Evolutionary conservation across 1,140 invertebrate species (phyloP), one percentile per base, ranked within the genome.

Genomic region (Ditylenchus dipsaci): DNA sequence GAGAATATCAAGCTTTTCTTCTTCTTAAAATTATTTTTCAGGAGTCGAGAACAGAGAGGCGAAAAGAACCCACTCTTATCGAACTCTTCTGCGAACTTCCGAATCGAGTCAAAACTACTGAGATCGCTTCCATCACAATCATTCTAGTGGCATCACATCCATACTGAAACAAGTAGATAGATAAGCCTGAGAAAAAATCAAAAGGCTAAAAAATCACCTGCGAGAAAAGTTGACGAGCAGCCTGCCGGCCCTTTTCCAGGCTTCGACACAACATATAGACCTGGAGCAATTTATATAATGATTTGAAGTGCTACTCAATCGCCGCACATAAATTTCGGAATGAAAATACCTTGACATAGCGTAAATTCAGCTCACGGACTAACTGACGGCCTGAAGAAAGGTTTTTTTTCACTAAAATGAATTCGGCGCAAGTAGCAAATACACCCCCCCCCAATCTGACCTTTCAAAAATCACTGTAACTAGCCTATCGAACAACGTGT

Each of bases 221-320:
- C 3, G 33, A 38, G 11, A 38, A 38, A 3, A 75, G 63, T 27
- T 75, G 71, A 11, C 60, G 30, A 15, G 45, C 63, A 19, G 69
- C 63, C 59, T 72, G 47, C 43, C 56, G 30, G 11, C 75, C 73
- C 3, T 56, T 59, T 27, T 77, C 63, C 1, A 75, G 73, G 47
- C 63, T 68, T 13, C 74, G 68, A 42, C 76, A 78, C 1, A 76
- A 23, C 74, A 78, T 66, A 58, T 76, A 76, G 15, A 76, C 74
- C 59, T 75, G 8, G 1, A 67, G 11, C 33, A 38, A 38, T 38
- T 38, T 38, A 3, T 38, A n/a, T n/a, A n/a, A 64, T 26, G 26
- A 66, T 0, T 63, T 27, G 0, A 19, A 19, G 11, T 59, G 13
- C 23, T 29, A 11, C 8, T 29, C 9, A 1, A 27, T 9, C 21